Evolutionary conservation across 2,888 invertebrate genomes (phyloP).

Genomic region (Acrocyrtus sp.): DNA sequence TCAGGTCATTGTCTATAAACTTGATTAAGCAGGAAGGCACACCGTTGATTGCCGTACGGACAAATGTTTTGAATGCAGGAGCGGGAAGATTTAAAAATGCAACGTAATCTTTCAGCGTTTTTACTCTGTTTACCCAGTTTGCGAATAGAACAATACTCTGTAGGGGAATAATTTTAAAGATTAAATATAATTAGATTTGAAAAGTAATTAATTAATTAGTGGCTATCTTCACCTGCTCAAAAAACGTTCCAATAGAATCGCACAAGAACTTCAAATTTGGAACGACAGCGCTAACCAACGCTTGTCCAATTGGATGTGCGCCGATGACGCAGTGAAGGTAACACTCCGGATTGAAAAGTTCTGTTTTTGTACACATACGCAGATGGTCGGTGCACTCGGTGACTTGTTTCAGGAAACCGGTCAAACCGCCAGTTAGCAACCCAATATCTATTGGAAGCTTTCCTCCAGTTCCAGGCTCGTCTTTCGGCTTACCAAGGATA

Average conservation of each 20-base stretch:
- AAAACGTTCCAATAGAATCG: slow-evolving; percentile 8
- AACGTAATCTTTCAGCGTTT: slow-evolving; percentile 12
- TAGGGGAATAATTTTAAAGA: too few species aligned
- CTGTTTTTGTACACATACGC: slow-evolving; percentile 2
- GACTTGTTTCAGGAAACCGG: not conserved
- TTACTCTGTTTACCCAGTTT: too few species aligned
- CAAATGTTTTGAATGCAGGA: slow-evolving; percentile 6
- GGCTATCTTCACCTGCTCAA: slow-evolving; percentile 16
- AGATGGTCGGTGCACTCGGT: slow-evolving; percentile 12
- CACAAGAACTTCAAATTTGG: slow-evolving; percentile 13
- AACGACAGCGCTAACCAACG: not conserved
- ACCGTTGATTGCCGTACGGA: slow-evolving; percentile 3
- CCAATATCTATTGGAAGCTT: too few species aligned
- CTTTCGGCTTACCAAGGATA: too few species aligned
- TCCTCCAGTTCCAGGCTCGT: too few species aligned
- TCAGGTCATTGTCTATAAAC: not conserved
- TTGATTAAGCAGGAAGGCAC: slow-evolving; percentile 11
- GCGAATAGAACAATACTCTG: too few species aligned
- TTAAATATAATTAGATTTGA: too few species aligned
- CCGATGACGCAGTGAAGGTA: slow-evolving; percentile 18
- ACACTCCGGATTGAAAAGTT: slow-evolving; percentile 4
- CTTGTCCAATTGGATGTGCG: not conserved
- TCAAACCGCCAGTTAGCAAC: too few species aligned
- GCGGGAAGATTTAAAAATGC: not conserved
- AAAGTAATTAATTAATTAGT: too few species aligned